A percentile compares a stretch with the other conserved stretches of the same genome.
Evolutionary conservation across 2,797 vertebrate genomes (phyloP).

Genomic region (Centroberyx gerrardi): DNA sequence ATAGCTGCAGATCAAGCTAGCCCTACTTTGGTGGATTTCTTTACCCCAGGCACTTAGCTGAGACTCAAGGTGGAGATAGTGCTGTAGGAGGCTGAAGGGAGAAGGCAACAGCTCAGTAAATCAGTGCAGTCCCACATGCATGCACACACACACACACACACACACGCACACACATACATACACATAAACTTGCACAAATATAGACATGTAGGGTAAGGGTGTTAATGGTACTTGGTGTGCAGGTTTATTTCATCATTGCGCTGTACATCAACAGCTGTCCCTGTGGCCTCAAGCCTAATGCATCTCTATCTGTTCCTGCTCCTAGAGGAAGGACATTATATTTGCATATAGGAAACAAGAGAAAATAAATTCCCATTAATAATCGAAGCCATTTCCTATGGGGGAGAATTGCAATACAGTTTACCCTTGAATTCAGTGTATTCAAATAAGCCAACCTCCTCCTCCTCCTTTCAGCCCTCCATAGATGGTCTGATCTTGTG

Average conservation of each 20-base stretch:
- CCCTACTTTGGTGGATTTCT: constrained; percentile 76
- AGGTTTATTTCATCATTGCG: not conserved
- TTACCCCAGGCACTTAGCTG: constrained; percentile 24
- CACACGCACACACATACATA: constrained; percentile 7
- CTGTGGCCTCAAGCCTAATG: not conserved
- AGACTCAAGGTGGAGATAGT: constrained; percentile 57
- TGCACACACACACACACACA: constrained; percentile 6
- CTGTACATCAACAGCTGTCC: not conserved
- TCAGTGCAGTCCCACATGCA: constrained; percentile 31
- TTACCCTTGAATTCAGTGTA: constrained; percentile 16
- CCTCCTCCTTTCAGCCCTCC: constrained; percentile 7
- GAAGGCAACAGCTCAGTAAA: constrained; percentile 43
- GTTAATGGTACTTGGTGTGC: not conserved
- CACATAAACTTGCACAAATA: not conserved
- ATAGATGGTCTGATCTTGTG: constrained; percentile 39
- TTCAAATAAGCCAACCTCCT: constrained; percentile 15
- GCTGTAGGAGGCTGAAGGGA: constrained; percentile 30
- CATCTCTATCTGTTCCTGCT: not conserved
- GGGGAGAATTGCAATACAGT: constrained; percentile 8
- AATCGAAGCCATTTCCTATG: constrained; percentile 10
- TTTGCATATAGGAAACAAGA: not conserved
- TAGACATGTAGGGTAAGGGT: not conserved
- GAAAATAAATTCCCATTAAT: constrained; percentile 1
- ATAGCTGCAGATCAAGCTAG: constrained; percentile 74
- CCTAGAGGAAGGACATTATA: not conserved